A percentile compares a stretch with the other conserved stretches of the same genome.
These are phyloP conservation scores for Helostoma temminkii DNA, from an alignment of 2,797 vertebrate genomes.

Conservation along the genomic window DNA sequence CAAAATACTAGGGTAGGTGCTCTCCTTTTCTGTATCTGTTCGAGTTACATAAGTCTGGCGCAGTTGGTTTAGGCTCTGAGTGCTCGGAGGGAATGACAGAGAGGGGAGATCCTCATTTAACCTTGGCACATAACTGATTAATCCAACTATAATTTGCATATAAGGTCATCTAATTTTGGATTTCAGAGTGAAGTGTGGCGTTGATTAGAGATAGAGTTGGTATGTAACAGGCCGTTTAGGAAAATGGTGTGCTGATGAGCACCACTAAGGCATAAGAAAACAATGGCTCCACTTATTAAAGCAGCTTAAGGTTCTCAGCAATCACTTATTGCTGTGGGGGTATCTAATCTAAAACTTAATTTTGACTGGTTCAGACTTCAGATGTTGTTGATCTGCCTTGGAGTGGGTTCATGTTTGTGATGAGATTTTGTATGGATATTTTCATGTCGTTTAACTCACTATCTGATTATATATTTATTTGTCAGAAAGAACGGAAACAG, in stretches of 20 bases:
- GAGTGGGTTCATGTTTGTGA: constrained; percentile 11
- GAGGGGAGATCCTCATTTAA: constrained; percentile 70
- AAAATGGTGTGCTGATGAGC: constrained; percentile 41
- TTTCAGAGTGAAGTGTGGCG: constrained; percentile 39
- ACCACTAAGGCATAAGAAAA: constrained; percentile 53
- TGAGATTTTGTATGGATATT: background rate
- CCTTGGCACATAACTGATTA: constrained; percentile 71
- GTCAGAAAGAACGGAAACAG: background rate
- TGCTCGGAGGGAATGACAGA: constrained; percentile 44
- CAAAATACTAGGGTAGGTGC: constrained; percentile 33
- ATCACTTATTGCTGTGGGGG: constrained; percentile 48
- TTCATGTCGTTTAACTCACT: background rate
- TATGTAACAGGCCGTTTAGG: constrained; percentile 38
- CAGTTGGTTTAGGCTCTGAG: constrained; percentile 56
- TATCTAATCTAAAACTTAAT: constrained; percentile 42
- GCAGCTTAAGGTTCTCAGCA: constrained; percentile 65
- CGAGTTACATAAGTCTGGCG: constrained; percentile 59
- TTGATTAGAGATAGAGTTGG: constrained; percentile 60
- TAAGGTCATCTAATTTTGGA: constrained; percentile 75
- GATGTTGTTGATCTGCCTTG: constrained; percentile 9
- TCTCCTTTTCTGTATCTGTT: constrained; percentile 46
- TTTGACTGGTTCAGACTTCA: constrained; percentile 26
- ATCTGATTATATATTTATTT: background rate
- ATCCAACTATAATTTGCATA: constrained; percentile 73
- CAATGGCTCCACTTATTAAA: constrained; percentile 59